Conservation (phyloP, 2,888 invertebrate genomes). For the Eudasyphora cyanicolor region DNA sequence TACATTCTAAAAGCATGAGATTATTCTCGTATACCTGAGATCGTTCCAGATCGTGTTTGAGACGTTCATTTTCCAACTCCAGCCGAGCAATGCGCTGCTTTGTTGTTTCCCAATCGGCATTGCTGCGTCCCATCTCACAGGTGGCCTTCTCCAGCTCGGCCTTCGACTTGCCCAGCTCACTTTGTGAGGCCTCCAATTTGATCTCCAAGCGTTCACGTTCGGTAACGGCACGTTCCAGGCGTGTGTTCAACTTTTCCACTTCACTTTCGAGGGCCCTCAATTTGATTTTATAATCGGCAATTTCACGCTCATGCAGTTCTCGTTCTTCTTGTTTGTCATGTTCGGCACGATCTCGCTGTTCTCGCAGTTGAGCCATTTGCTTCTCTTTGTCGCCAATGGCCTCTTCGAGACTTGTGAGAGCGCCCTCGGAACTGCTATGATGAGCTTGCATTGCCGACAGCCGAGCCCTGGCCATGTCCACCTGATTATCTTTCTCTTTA, state of each 20-base stretch:
- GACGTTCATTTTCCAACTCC: constrained; percentile 94
- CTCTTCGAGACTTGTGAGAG: constrained; percentile 95
- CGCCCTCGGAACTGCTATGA: constrained; percentile 95
- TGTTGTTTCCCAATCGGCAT: constrained; percentile 85
- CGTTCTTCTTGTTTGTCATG: constrained; percentile 97
- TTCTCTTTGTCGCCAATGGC: constrained; percentile 98
- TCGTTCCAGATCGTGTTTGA: constrained; percentile 91
- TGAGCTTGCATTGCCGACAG: constrained; percentile 96
- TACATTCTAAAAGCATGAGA: not conserved
- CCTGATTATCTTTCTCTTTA: constrained; percentile 98
- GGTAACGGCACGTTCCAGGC: constrained; percentile 92
- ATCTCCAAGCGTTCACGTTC: constrained; percentile 95
- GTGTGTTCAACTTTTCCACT: constrained; percentile 92
- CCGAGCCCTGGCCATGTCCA: constrained; percentile 95
- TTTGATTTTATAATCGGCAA: constrained; percentile 97
- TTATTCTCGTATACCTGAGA: constrained; percentile 82
- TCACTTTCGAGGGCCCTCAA: constrained; percentile 94
- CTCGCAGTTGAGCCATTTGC: constrained; percentile 94
- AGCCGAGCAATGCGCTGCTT: constrained; percentile 89
- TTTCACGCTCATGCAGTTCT: constrained; percentile 94
- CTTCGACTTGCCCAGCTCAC: constrained; percentile 95
- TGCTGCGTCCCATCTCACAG: constrained; percentile 92
- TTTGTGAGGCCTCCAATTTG: constrained; percentile 94
- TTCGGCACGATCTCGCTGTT: constrained; percentile 96
- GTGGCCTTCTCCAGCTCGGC: constrained; percentile 95